Base-by-base conservation (phyloP, 2,113 vertebrate genomes). In the Odontesthes bonariensis region DNA sequence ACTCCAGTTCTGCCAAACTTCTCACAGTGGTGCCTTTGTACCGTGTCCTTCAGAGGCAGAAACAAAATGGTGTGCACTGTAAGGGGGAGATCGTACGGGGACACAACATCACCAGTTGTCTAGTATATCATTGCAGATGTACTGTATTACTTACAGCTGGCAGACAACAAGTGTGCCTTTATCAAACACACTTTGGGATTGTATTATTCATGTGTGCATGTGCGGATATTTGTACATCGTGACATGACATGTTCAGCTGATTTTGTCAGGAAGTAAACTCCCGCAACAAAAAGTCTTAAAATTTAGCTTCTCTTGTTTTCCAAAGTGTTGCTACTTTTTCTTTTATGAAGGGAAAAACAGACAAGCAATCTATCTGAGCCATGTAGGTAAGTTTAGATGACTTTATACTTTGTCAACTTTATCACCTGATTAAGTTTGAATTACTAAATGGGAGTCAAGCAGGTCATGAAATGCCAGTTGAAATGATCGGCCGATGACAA, bases 1-100 rank as follows among this genome's bases (percentile, higher is more conserved):
- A 71, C 78, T 74, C 74, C 17, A 49, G 46, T 17, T 49, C 46
- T 49, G 17, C 46, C 46, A 75, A 78, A 89, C 77, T 73, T 73
- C 61, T 82, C 68, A 82, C 84, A 87, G 79, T 70, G 75, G 77
- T 79, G 82, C 69, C 81, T 84, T 85, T 89, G 85, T 88, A 71
- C 51, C 59, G 61, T 57, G 64, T 75, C 67, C 64, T 72, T 81
- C 60, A 76, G 67, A 79, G 84, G 84, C 76, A 81, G 79, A 64
- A 77, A 81, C 56, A 68, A 79, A 85, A 74, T 61, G 54, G 51
- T 11, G 33, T 57, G 75, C 23, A 60, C 13, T 14, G 46, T 49
- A 49, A 49, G 46, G 46, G 17, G 46, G 46, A 8, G 46, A 13
- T 49, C 17, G 19, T 49, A n/a, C 46, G 7, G 46, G 17, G 17